Percentiles rank a stretch among this genome's conserved stretches.
These are phyloP conservation scores for Holothuria scabra DNA, from an alignment of 53 echinoderm and acorn worm genomes.

Conservation along the genomic window DNA sequence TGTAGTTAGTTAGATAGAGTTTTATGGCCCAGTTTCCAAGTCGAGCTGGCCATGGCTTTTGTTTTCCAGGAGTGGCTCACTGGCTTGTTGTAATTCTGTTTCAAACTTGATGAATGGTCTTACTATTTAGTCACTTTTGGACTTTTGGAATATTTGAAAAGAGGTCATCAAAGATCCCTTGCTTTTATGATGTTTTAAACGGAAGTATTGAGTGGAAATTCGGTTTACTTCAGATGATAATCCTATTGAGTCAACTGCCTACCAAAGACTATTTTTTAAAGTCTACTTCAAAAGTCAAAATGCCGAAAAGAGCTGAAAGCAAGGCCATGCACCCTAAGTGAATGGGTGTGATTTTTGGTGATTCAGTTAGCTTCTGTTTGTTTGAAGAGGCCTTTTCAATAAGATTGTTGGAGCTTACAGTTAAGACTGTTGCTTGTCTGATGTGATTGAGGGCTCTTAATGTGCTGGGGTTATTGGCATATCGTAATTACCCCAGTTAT, in stretches of 20 bases:
- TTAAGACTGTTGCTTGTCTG: constrained; percentile 12
- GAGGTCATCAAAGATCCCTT: neutral
- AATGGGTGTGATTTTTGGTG: constrained; percentile 35
- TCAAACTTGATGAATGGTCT: too few species aligned
- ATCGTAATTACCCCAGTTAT: constrained; percentile 31
- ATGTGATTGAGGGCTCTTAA: constrained; percentile 2
- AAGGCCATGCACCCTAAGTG: neutral
- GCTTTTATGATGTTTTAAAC: constrained; percentile 12
- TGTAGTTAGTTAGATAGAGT: too few species aligned
- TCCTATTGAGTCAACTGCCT: constrained; percentile 2
- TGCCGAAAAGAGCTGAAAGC: neutral
- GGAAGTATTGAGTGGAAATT: constrained; percentile 24
- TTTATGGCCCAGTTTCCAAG: too few species aligned
- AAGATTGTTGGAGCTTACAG: neutral
- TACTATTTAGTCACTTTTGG: too few species aligned
- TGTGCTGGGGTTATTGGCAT: constrained; percentile 34
- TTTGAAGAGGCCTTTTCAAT: constrained; percentile 10
- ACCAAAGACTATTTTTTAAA: neutral
- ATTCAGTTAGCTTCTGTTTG: constrained; percentile 21
- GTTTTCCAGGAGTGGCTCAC: too few species aligned
- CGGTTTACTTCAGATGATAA: constrained; percentile 1
- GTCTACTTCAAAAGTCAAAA: constrained; percentile 43
- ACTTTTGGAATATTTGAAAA: too few species aligned
- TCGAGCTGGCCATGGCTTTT: too few species aligned
- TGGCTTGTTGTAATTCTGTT: too few species aligned